Percentiles rank a stretch among this genome's conserved stretches.
Conservation (phyloP, 1,140 invertebrate species). For the Drosophila saltans region DNA sequence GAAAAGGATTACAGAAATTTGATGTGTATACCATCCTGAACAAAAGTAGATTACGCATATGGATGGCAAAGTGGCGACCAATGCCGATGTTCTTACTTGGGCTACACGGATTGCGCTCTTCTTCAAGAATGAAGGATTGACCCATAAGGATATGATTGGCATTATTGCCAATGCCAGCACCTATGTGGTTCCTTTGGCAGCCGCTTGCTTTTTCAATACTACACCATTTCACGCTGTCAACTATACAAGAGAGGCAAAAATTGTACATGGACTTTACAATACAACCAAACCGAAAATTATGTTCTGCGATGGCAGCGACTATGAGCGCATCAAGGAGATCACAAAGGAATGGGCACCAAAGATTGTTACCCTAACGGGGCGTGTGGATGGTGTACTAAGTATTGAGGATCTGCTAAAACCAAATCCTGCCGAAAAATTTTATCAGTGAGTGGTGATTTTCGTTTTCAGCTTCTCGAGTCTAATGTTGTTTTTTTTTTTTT, state of each 20-base stretch:
- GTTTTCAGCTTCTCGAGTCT: background rate
- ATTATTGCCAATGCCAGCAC: constrained; percentile 49
- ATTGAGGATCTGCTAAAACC: constrained; percentile 49
- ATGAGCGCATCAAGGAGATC: constrained; percentile 52
- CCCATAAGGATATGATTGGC: constrained; percentile 57
- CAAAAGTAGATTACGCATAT: constrained; percentile 50
- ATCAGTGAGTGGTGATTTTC: constrained; percentile 30
- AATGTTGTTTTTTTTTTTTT: background rate
- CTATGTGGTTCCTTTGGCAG: constrained; percentile 47
- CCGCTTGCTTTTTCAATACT: constrained; percentile 57
- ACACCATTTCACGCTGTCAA: constrained; percentile 64
- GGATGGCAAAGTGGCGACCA: constrained; percentile 49
- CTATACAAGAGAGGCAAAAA: constrained; percentile 39
- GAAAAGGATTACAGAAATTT: background rate
- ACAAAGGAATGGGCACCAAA: constrained; percentile 49
- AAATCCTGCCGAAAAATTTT: constrained; percentile 37
- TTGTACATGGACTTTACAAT: constrained; percentile 41
- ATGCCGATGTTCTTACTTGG: constrained; percentile 39
- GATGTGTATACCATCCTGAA: constrained; percentile 19
- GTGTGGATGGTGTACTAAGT: constrained; percentile 50
- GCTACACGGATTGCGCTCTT: constrained; percentile 52
- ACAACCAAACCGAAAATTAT: constrained; percentile 67
- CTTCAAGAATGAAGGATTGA: constrained; percentile 42
- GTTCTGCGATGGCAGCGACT: constrained; percentile 65
- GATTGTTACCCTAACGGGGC: constrained; percentile 49